Evolutionary conservation across 2,888 invertebrate genomes (phyloP), one percentile per base, ranked within the genome.

Genomic region (Anaspis maculata): DNA sequence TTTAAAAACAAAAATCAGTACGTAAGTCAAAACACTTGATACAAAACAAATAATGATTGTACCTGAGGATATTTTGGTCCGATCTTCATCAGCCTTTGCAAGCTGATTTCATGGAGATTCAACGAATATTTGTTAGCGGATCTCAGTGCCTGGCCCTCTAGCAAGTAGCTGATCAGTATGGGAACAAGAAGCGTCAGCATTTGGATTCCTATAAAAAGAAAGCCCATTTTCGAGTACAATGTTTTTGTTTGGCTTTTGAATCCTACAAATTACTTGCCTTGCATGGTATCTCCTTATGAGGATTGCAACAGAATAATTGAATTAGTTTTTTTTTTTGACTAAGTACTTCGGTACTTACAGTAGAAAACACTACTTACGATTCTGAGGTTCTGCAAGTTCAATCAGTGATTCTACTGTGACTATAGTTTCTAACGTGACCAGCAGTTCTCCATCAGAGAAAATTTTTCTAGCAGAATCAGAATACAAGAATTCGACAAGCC

Each of bases 1-100:
- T n/a, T 32, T 29, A 28, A 36, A 38, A 30, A 38, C 34, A 28
- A 22, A 38, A 38, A 42, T 16, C 23, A 30, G 7, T 5, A 7
- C 5, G 25, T n/a, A n/a, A n/a, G n/a, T n/a, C n/a, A n/a, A n/a
- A n/a, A 25, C 6, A 10, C 11, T 25, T 25, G 6, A 9, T 7
- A 19, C 19, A 19, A 9, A 27, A 13, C 26, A n/a, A n/a, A 6
- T 4, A 24, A 19, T 6, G 16, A 11, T 6, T 15, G 12, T 12
- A 83, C 83, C 73, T 88, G 83, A 12, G 92, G 91, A 69, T 94
- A 88, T 58, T 84, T 84, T 0, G 92, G 91, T 1, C 94, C 96
- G 49, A 95, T 83, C 56, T 83, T 83, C 63, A 90, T 89, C 11
- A 97, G 74, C 77, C 87, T 85, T 47, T 87, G 82, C 47, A 97